phyloP scores from a whole-genome alignment of 1,140 invertebrate species.

The Agraylea sexmaculata region DNA sequence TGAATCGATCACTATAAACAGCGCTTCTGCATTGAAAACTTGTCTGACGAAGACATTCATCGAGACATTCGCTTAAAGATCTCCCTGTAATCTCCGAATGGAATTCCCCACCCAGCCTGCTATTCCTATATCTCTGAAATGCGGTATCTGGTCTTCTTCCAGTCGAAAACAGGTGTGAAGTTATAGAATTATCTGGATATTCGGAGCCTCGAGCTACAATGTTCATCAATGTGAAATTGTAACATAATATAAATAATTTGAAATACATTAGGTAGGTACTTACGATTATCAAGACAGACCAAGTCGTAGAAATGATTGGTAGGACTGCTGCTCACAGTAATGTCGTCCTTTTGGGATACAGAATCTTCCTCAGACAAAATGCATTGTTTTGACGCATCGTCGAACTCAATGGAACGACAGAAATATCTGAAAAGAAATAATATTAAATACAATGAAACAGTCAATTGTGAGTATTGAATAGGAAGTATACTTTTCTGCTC shows the following conservation, averaged over 20 bases:
- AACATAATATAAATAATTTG: slow-evolving; percentile 2
- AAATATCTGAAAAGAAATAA: slow-evolving; percentile 50
- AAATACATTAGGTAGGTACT: slow-evolving; percentile 34
- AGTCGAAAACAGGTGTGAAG: slow-evolving; percentile 67
- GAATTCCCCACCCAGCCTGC: slow-evolving; percentile 70
- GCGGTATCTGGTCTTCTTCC: slow-evolving; percentile 73
- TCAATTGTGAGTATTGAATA: slow-evolving; percentile 2
- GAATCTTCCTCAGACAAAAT: slow-evolving; percentile 82
- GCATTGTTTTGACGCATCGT: slow-evolving; percentile 72
- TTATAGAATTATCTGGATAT: slow-evolving; percentile 71
- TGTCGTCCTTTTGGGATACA: slow-evolving; percentile 71
- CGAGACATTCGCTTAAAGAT: slow-evolving; percentile 75
- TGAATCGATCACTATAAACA: slow-evolving; percentile 73
- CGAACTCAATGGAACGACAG: slow-evolving; percentile 81
- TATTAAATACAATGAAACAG: slow-evolving; percentile 27
- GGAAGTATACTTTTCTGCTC: slow-evolving; percentile 56
- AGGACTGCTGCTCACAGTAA: slow-evolving; percentile 65
- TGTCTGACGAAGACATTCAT: slow-evolving; percentile 76
- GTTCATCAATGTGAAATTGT: neutral
- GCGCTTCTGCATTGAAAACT: slow-evolving; percentile 80
- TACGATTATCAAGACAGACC: slow-evolving; percentile 75
- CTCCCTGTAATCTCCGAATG: slow-evolving; percentile 80
- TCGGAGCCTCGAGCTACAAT: slow-evolving; percentile 56
- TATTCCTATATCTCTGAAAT: slow-evolving; percentile 78
- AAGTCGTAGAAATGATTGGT: slow-evolving; percentile 77